Percentiles rank a stretch among this genome's conserved stretches.
Conservation (phyloP, 2,888 invertebrate genomes). For the Schizaphis graminum region DNA sequence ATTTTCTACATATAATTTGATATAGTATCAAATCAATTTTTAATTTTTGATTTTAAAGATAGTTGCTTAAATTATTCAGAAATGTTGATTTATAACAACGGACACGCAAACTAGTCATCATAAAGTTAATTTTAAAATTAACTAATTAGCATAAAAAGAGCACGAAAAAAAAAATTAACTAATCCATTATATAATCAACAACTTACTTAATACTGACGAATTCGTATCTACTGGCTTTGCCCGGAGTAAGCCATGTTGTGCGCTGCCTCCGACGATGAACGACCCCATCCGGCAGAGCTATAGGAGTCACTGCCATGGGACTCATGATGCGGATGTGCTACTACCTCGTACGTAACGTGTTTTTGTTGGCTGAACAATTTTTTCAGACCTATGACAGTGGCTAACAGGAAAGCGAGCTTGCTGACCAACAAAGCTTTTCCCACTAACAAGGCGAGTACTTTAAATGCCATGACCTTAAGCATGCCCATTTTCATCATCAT, state of each 20-base stretch:
- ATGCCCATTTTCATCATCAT: slow-evolving; percentile 86
- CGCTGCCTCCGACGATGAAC: slow-evolving; percentile 71
- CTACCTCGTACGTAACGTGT: slow-evolving; percentile 83
- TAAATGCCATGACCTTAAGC: slow-evolving; percentile 84
- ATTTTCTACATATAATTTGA: not conserved
- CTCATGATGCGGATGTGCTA: slow-evolving; percentile 79
- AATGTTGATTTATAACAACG: not conserved
- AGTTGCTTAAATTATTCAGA: not conserved
- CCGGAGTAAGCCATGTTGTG: slow-evolving; percentile 78
- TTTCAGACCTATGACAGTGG: slow-evolving; percentile 85
- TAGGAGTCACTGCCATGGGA: slow-evolving; percentile 68
- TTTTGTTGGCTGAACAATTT: slow-evolving; percentile 83
- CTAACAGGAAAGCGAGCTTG: slow-evolving; percentile 85
- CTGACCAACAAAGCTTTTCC: slow-evolving; percentile 88
- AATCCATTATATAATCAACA: not conserved
- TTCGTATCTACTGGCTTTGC: slow-evolving; percentile 71
- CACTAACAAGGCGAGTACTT: slow-evolving; percentile 84
- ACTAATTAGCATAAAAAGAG: not conserved
- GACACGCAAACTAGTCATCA: not conserved
- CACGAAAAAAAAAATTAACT: not conserved
- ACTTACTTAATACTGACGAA: not conserved
- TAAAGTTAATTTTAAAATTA: not conserved
- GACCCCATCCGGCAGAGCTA: slow-evolving; percentile 70
- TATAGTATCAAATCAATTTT: not conserved
- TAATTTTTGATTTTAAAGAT: not conserved